Conservation (phyloP, 1,140 invertebrate genomes). For the Venturia canescens region DNA sequence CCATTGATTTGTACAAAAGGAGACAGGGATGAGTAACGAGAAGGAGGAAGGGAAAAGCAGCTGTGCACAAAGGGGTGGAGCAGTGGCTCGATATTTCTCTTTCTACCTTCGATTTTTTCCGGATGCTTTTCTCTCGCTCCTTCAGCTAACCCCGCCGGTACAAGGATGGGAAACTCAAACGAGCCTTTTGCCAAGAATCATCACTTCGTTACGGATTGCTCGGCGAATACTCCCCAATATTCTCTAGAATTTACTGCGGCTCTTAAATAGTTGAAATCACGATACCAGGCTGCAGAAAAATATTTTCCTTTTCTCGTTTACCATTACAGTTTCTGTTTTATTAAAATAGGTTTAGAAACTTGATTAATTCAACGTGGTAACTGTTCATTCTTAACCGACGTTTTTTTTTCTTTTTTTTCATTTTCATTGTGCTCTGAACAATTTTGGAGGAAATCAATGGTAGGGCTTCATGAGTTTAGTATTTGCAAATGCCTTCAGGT, state of each 20-base stretch:
- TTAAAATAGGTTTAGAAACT: too few relatives aligned
- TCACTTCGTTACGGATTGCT: conserved; percentile 8
- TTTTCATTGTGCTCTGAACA: too few relatives aligned
- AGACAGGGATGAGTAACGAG: conserved; percentile 29
- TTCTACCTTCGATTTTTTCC: neutral
- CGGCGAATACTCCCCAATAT: neutral
- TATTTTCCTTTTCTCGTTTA: too few relatives aligned
- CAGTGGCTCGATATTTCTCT: conserved; percentile 34
- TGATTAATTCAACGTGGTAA: too few relatives aligned
- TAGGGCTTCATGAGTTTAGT: too few relatives aligned
- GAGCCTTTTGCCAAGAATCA: conserved; percentile 12
- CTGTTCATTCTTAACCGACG: too few relatives aligned
- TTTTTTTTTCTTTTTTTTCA: too few relatives aligned
- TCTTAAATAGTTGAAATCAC: neutral
- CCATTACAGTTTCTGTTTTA: too few relatives aligned
- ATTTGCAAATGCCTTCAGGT: too few relatives aligned
- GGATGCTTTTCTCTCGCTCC: conserved; percentile 24
- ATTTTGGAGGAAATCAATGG: too few relatives aligned
- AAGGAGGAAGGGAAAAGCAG: conserved; percentile 37
- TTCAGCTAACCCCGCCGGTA: neutral
- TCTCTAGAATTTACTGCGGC: neutral
- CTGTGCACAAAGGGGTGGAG: conserved; percentile 31
- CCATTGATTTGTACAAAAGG: neutral
- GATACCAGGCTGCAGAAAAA: too few relatives aligned
- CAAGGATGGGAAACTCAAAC: conserved; percentile 48